phyloP scores from a whole-genome alignment of 2,888 invertebrate species.

The Siphonodentalium dalli region DNA sequence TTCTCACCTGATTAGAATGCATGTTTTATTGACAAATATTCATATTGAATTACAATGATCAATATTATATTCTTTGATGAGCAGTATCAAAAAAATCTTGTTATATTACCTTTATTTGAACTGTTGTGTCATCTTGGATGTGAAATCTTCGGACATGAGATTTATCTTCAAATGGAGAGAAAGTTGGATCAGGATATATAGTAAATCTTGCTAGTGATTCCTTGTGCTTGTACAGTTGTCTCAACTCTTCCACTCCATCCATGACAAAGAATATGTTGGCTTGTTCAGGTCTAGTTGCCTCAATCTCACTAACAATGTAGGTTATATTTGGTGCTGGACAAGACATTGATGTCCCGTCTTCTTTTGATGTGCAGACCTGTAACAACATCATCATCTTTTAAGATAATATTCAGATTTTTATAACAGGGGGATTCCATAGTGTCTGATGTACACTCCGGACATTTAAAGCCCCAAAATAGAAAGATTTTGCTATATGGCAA shows the following conservation, averaged over 20 bases:
- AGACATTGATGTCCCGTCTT: constrained; percentile 40
- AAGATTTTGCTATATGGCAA: too few relatives aligned
- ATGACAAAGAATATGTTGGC: constrained; percentile 51
- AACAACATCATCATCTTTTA: constrained; percentile 2
- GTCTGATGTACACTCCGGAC: not conserved
- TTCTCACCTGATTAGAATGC: too few relatives aligned
- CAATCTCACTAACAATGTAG: constrained; percentile 22
- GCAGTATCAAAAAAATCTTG: too few relatives aligned
- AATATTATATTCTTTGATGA: too few relatives aligned
- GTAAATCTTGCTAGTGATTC: constrained; percentile 39
- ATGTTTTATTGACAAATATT: too few relatives aligned
- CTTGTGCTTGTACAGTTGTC: constrained; percentile 18
- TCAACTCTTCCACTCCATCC: constrained; percentile 56
- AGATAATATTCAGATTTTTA: too few relatives aligned
- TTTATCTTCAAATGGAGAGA: constrained; percentile 39
- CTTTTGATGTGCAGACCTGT: constrained; percentile 30
- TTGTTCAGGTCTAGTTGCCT: constrained; percentile 28
- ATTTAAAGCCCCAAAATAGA: too few relatives aligned
- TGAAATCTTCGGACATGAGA: too few relatives aligned
- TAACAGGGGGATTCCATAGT: not conserved
- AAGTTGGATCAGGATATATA: constrained; percentile 59
- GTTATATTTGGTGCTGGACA: constrained; percentile 51
- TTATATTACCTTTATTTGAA: too few relatives aligned
- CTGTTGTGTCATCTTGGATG: too few relatives aligned
- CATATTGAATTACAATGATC: too few relatives aligned